Percentiles rank a stretch among this genome's conserved stretches.
These are phyloP conservation scores for Macrochelys suwanniensis DNA, from an alignment of 2,797 vertebrate genomes.

Conservation along the genomic window DNA sequence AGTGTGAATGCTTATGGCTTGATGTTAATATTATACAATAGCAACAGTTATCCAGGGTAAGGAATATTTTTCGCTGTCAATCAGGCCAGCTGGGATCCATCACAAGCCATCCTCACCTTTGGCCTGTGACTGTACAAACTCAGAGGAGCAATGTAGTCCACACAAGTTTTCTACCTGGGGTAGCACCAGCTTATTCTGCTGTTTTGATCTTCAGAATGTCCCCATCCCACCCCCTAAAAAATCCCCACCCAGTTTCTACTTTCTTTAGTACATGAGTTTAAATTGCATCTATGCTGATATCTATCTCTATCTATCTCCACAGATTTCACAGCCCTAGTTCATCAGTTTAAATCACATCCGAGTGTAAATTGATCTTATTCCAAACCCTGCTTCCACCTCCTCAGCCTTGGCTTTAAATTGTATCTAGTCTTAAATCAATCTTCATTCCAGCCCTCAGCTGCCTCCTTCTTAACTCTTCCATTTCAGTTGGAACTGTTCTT, in stretches of 20 bases:
- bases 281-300: background rate
- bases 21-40: background rate
- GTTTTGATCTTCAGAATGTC: background rate
- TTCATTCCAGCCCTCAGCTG: conserved; percentile 24
- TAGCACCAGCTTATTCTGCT: rapidly evolving
- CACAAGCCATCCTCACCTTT: rapidly evolving
- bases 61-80: background rate
- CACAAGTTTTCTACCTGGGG: background rate
- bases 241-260: background rate
- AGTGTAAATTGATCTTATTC: conserved; percentile 72
- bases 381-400: conserved; percentile 45
- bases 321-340: background rate
- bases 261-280: background rate
- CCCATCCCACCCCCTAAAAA: background rate
- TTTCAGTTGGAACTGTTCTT: conserved; percentile 35
- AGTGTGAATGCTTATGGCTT: background rate
- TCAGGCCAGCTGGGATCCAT: background rate
- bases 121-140: background rate
- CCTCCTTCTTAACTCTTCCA: conserved; percentile 24
- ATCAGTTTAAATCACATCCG: conserved; percentile 66
- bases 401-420: conserved; percentile 67
- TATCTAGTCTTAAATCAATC: conserved; percentile 64
- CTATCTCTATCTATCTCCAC: background rate
- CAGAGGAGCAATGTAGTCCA: background rate
- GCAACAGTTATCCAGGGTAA: rapidly evolving